Evolutionary conservation across 2,797 vertebrate species (phyloP).

Genomic region (Phylloscopus collybita): DNA sequence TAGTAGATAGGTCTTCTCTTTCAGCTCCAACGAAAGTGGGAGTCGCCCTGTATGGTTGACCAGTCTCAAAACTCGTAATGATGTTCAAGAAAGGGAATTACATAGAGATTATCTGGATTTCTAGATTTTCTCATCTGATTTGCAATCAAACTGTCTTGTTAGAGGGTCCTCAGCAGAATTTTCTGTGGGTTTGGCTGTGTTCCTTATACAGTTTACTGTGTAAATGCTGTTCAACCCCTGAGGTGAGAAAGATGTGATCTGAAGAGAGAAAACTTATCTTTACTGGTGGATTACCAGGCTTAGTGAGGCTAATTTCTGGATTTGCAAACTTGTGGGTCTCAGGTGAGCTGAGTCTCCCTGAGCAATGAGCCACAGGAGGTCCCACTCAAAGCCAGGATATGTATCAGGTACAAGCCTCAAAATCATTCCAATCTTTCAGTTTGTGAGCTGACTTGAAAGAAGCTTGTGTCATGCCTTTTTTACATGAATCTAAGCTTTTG

Average conservation of each 20-base stretch:
- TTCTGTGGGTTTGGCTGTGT: not conserved
- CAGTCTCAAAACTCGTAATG: not conserved
- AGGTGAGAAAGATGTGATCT: not conserved
- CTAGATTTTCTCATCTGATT: not conserved
- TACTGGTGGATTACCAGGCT: not conserved
- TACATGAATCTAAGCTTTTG: not conserved
- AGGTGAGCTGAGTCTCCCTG: not conserved
- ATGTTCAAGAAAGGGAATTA: not conserved
- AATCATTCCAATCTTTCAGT: not conserved
- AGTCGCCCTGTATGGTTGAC: not conserved
- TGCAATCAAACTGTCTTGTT: not conserved
- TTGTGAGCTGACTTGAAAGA: not conserved
- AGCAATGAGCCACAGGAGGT: not conserved
- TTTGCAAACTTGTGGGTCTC: not conserved
- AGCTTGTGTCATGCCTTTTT: not conserved
- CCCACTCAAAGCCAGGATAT: fast-evolving
- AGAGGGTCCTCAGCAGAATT: not conserved
- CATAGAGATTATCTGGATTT: not conserved
- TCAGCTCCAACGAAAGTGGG: not conserved
- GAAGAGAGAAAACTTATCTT: not conserved
- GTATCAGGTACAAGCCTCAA: not conserved
- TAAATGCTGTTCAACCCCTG: not conserved
- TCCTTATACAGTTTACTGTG: not conserved
- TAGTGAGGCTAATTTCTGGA: not conserved
- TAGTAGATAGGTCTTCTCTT: not conserved